Base-by-base conservation (phyloP, 2,888 invertebrate genomes). In the Oeneis ivallda region DNA sequence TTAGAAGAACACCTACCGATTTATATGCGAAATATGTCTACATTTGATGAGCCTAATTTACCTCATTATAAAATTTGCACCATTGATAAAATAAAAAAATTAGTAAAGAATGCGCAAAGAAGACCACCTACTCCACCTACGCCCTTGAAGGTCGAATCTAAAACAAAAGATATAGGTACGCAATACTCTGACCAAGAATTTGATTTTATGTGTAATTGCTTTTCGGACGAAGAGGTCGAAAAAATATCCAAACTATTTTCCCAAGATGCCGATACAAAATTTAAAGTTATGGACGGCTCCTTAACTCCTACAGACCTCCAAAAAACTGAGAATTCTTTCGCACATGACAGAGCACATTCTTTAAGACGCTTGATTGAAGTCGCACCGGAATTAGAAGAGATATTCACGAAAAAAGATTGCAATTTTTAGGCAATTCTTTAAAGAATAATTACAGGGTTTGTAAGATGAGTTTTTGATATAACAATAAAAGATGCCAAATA, bases 11-110 rank as follows among this genome's bases (percentile, higher is more conserved):
- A 88, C 72, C 70, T 90, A 39, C 91, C 91, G 1, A 72, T 82
- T 5, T 91, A 90, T 65, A 90, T 90, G 90, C 79, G 74, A 66
- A 83, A 76, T 13, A 79, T 74, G 78, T 89, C 89, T 1, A 65
- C 45, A 15, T 90, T 74, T 68, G 81, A 81, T 2, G 64, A 75
- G 9, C 76, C 81, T 8, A 79, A 81, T 17, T 72, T 89, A 61
- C 84, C 82, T 0, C 75, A 86, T 67, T 91, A 91, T 72, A 81
- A 86, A 72, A 72, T 72, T 1, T 87, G 87, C 72, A 74, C 83
- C 6, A 3, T 84, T 0, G 65, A 68, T 13, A 76, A 74, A 49
- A 70, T 90, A 26, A 84, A 81, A 67, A 72, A 69, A 13, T 68
- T 89, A 54, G 85, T 89, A 2, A 79, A 75, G 56, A 75, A 75